Base-by-base conservation (phyloP, 2,113 vertebrate species). In the Tapirus terrestris region DNA sequence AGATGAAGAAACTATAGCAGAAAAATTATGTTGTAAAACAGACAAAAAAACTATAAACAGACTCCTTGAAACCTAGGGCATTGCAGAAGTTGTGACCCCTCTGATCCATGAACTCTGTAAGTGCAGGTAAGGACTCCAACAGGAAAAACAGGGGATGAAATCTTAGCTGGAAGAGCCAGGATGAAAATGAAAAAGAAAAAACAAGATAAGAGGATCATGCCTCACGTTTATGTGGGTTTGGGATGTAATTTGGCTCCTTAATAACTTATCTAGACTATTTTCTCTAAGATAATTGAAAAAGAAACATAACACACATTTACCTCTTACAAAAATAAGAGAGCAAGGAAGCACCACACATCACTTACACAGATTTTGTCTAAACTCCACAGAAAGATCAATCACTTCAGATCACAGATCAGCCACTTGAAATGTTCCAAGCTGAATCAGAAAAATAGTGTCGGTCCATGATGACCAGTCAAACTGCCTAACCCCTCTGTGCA, bases 281-380 rank as follows among this genome's bases (percentile, higher is more conserved):
- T 58, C 25, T 90, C 39, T 63, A 75, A 75, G 48, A 70, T 76
- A 89, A 95, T 3, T 96, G 58, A 87, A 92, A 94, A 96, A 77
- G 48, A 91, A 90, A 77, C 33, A 77, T 33, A 87, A 53, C 8
- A 91, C 25, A 56, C 0, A 68, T 31, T 82, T 70, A 23, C 48
- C 87, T 85, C 53, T 88, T 81, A 88, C 36, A 83, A 88, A 92
- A 82, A 91, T 61, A 91, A 92, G 45, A 63, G 21, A 73, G 48
- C 25, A 83, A 79, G 27, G 51, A 96, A 85, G 33, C 10, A 13
- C 18, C 20, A 33, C 17, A 48, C 21, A 29, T 70, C 2, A 80
- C 89, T 36, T 90, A 43, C 29, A 95, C 17, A 48, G 20, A 83
- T 61, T 88, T 95, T 72, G 25, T 72, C 31, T 94, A 70, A 91